Evolutionary conservation across 2,888 invertebrate genomes (phyloP).

Genomic region (Diarsia mendica): DNA sequence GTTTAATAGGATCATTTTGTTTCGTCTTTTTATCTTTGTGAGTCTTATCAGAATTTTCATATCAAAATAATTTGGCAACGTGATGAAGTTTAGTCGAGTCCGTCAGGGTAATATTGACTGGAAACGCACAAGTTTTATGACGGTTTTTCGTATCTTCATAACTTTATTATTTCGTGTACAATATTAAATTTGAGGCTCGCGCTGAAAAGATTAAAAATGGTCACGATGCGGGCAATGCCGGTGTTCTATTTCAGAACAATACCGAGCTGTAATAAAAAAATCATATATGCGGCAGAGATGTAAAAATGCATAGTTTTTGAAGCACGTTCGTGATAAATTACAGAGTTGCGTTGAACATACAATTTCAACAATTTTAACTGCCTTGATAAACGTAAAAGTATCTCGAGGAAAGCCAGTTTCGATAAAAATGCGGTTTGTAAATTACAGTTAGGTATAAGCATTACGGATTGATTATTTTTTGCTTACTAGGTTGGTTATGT

Average conservation of each 20-base stretch:
- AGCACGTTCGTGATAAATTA: constrained; percentile 32
- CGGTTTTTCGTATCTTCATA: constrained; percentile 34
- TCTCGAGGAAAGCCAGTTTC: too few relatives aligned
- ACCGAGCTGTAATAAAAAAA: not conserved
- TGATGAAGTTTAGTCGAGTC: constrained; percentile 31
- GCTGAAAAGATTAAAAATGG: not conserved
- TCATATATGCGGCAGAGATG: not conserved
- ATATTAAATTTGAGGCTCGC: constrained; percentile 28
- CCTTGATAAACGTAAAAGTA: too few relatives aligned
- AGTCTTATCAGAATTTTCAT: constrained; percentile 16
- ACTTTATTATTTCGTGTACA: constrained; percentile 47
- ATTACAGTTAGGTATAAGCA: too few relatives aligned
- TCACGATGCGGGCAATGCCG: not conserved
- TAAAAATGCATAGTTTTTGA: constrained; percentile 10
- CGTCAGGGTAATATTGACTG: constrained; percentile 33
- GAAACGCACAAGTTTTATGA: constrained; percentile 38
- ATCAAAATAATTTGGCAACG: constrained; percentile 50
- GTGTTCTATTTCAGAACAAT: constrained; percentile 17
- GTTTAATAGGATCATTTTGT: not conserved
- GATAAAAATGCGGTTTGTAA: too few relatives aligned
- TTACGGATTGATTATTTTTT: too few relatives aligned
- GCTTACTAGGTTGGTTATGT: too few relatives aligned
- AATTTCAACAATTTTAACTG: constrained; percentile 8
- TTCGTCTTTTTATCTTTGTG: constrained; percentile 4
- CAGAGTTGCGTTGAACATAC: not conserved